These are phyloP conservation scores for Rhimphoctona megacephalus DNA, from an alignment of 2,888 invertebrate species.

Conservation along the genomic window DNA sequence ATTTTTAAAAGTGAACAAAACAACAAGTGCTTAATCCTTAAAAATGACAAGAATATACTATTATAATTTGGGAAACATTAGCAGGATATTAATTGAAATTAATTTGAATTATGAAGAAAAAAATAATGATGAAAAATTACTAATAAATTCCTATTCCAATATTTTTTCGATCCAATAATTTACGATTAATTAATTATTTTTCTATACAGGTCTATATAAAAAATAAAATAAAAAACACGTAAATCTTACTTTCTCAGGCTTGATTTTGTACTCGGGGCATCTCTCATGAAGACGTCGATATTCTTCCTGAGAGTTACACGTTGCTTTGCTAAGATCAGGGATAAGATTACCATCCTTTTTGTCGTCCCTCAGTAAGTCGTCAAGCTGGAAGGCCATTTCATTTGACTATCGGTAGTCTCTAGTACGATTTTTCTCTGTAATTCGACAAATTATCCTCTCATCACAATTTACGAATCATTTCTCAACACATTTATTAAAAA, in stretches of 20 bases:
- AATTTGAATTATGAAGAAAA: too few relatives aligned
- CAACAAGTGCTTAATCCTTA: too few relatives aligned
- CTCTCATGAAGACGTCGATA: slow-evolving; percentile 93
- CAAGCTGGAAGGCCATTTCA: slow-evolving; percentile 89
- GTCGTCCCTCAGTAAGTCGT: slow-evolving; percentile 91
- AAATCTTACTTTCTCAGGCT: slow-evolving; percentile 91
- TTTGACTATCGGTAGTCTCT: slow-evolving; percentile 58
- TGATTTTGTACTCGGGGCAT: slow-evolving; percentile 95
- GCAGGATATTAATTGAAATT: too few relatives aligned
- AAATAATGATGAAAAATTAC: too few relatives aligned
- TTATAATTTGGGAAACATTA: too few relatives aligned
- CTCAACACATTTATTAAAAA: slow-evolving; percentile 10
- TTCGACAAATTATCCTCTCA: slow-evolving; percentile 66
- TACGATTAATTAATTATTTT: background rate
- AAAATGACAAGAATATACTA: too few relatives aligned
- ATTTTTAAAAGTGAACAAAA: too few relatives aligned
- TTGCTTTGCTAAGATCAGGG: slow-evolving; percentile 93
- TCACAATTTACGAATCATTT: slow-evolving; percentile 27
- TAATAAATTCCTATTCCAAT: too few relatives aligned
- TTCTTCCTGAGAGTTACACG: slow-evolving; percentile 92
- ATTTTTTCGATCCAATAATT: background rate
- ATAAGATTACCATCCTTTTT: slow-evolving; percentile 94
- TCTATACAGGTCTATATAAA: background rate
- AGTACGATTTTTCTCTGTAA: slow-evolving; percentile 68
- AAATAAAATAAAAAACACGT: slow-evolving; percentile 5